Base-by-base conservation (phyloP, 2,113 vertebrate genomes). In the Dunckerocampus dactyliophorus region DNA sequence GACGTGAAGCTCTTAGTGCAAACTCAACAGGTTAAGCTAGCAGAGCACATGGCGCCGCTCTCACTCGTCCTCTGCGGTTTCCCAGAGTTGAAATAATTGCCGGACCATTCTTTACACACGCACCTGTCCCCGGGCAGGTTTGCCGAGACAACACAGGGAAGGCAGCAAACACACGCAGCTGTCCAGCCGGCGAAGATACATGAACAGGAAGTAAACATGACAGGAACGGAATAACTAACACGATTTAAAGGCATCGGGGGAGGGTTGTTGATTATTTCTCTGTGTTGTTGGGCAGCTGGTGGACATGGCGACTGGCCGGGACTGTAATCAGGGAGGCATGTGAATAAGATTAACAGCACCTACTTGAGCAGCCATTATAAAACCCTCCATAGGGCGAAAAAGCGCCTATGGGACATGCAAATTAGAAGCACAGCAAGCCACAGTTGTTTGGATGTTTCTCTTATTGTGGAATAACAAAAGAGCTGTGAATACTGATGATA, bases 301-400 rank as follows among this genome's bases (percentile, higher is more conserved):
- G 76, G 79, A 76, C 82, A 74, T 1, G 48, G 82, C 37, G 69
- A 74, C 79, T 74, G 69, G 81, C 72, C 83, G 76, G 72, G 75
- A 71, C 70, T 63, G 74, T 78, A 80, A 73, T 75, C 73, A 14
- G 63, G 53, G 34, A 82, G 57, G 62, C 83, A 89, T 86, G 87
- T 86, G 87, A 83, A 85, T 79, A 74, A 82, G 83, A 85, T 90
- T 87, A 90, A 55, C 80, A 68, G 80, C 67, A 74, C 66, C 74
- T 77, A 84, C 80, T 87, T 80, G 67, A 87, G 77, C 79, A 48
- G 77, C 67, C 59, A 67, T 70, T 20, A 53, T 69, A 77, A 87
- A 85, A 57, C 63, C 71, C 63, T 75, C 49, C 78, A 68, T 74
- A 66, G 71, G 71, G 62, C 59, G 47, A 56, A 77, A 75, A 70